Conservation (phyloP, 2,113 vertebrate species). For the Bettongia penicillata region DNA sequence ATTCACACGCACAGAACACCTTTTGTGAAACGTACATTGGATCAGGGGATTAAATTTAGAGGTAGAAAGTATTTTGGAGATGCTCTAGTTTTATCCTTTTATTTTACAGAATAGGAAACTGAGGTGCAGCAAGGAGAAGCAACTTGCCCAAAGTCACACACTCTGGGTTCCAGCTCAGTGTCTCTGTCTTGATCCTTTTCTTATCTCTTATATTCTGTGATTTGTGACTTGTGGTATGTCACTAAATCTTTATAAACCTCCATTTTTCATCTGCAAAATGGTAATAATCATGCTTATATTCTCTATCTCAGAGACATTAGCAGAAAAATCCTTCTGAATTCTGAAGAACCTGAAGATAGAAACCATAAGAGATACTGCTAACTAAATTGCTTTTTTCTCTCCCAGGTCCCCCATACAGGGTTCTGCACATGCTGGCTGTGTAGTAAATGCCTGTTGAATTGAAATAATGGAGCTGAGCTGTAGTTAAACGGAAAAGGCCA, state of each 20-base stretch:
- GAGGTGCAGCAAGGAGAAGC: neutral
- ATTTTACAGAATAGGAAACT: neutral
- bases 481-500: neutral
- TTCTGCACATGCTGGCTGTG: neutral
- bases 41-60: neutral
- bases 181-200: neutral
- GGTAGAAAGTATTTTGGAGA: neutral
- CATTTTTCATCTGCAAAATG: neutral
- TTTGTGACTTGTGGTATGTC: neutral
- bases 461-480: neutral
- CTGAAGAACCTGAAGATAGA: neutral
- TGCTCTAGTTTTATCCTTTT: neutral
- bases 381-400: neutral
- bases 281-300: neutral
- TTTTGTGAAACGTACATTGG: neutral
- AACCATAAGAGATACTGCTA: neutral
- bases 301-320: neutral
- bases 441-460: neutral
- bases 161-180: neutral
- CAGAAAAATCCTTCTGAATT: neutral
- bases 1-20: neutral
- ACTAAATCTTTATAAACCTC: neutral
- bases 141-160: neutral
- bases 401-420: neutral
- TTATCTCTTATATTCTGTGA: neutral